Conservation (phyloP, 2,113 vertebrate genomes). For the Diphyllodes magnificus region DNA sequence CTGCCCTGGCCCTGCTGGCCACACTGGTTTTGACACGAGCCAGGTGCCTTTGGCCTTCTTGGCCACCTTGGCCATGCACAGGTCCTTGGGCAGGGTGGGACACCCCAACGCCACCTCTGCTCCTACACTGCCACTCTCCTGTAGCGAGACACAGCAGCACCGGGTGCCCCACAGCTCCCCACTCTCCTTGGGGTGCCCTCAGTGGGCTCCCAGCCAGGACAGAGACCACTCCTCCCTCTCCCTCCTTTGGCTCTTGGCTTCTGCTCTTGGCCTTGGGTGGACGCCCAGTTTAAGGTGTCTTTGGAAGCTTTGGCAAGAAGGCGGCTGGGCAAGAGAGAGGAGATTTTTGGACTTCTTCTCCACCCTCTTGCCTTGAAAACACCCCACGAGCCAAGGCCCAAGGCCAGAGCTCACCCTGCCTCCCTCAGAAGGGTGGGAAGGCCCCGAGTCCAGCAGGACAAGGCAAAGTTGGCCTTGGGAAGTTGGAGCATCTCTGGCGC, state of each 20-base stretch:
- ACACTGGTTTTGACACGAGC: rapidly evolving
- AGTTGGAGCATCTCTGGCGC: background rate
- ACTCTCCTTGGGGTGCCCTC: background rate
- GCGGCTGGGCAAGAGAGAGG: background rate
- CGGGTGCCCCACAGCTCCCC: background rate
- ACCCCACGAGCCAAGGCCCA: rapidly evolving
- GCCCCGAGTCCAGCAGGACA: background rate
- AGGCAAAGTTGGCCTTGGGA: background rate
- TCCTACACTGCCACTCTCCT: background rate
- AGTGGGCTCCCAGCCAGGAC: background rate
- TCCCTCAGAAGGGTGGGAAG: background rate
- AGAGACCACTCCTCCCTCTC: background rate
- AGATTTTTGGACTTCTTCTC: background rate
- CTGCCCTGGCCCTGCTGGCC: background rate
- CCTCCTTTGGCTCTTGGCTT: background rate
- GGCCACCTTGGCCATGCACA: background rate
- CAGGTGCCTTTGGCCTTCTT: background rate
- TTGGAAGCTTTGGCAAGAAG: background rate
- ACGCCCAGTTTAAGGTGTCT: rapidly evolving
- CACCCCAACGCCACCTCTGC: background rate
- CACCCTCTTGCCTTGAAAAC: background rate
- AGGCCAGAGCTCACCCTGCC: background rate
- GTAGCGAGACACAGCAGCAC: rapidly evolving
- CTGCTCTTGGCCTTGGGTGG: background rate
- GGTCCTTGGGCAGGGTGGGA: background rate